phyloP scores from a whole-genome alignment of 2,888 invertebrate species.

The Zygogramma bicolorata region DNA sequence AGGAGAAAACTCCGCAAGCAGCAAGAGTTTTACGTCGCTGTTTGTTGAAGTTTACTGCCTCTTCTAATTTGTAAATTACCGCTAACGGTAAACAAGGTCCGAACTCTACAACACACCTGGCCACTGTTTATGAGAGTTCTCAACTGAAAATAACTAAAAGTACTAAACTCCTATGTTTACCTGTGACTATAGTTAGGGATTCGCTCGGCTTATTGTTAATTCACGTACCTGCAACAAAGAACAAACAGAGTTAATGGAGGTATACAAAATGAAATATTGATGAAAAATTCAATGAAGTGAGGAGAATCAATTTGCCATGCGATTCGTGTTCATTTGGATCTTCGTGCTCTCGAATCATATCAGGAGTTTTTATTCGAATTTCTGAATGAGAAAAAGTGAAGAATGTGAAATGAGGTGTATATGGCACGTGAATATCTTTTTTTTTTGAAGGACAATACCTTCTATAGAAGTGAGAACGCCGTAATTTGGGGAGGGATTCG shows the following conservation, averaged over 20 bases:
- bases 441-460: too few relatives aligned
- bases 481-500: too few relatives aligned
- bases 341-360: too few relatives aligned
- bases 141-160: conserved; percentile 5
- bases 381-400: too few relatives aligned
- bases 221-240: conserved; percentile 34
- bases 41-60: conserved; percentile 6
- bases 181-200: background rate
- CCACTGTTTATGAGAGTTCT: conserved; percentile 20
- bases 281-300: too few relatives aligned
- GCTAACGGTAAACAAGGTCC: conserved; percentile 1
- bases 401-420: too few relatives aligned
- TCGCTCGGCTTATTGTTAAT: background rate
- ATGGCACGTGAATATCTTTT: too few relatives aligned
- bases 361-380: too few relatives aligned
- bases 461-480: too few relatives aligned
- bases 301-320: too few relatives aligned
- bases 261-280: background rate
- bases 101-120: conserved; percentile 15
- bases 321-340: too few relatives aligned
- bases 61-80: conserved; percentile 16
- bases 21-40: background rate
- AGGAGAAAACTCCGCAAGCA: background rate
- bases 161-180: background rate
- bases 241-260: background rate